Evolutionary conservation across 2,113 vertebrate genomes (phyloP).

Genomic region (Corydoras maculifer): DNA sequence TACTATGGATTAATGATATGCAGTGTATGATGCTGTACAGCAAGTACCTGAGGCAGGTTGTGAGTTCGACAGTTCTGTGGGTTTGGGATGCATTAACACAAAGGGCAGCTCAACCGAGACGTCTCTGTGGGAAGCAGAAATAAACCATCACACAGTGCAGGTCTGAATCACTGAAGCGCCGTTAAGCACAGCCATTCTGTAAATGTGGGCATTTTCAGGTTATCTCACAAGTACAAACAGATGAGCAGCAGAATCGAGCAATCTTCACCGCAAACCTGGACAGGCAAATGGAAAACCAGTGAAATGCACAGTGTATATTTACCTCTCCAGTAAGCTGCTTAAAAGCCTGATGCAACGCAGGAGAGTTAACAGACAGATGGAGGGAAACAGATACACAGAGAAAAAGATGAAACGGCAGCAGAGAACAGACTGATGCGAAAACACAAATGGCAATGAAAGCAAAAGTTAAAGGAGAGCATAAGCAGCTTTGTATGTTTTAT

Average conservation of each 20-base stretch:
- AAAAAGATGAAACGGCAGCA: slow-evolving; percentile 43
- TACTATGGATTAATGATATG: not conserved
- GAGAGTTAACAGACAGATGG: slow-evolving; percentile 39
- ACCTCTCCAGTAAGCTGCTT: slow-evolving; percentile 54
- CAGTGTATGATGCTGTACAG: not conserved
- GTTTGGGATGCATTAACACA: slow-evolving; percentile 87
- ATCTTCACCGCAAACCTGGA: slow-evolving; percentile 23
- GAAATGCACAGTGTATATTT: slow-evolving; percentile 45
- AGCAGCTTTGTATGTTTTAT: not conserved
- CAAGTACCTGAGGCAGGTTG: slow-evolving; percentile 66
- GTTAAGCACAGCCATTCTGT: slow-evolving; percentile 15
- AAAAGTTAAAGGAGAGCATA: slow-evolving; percentile 23
- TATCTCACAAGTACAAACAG: slow-evolving; percentile 22
- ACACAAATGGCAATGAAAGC: slow-evolving; percentile 13
- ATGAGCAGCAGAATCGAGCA: slow-evolving; percentile 22
- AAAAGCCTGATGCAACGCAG: slow-evolving; percentile 46
- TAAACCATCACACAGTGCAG: not conserved
- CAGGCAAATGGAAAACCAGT: slow-evolving; percentile 34
- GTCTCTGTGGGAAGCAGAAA: slow-evolving; percentile 60
- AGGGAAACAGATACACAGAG: slow-evolving; percentile 37
- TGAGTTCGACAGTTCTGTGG: slow-evolving; percentile 64
- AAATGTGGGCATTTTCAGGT: slow-evolving; percentile 1
- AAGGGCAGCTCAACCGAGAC: slow-evolving; percentile 86
- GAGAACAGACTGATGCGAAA: slow-evolving; percentile 39
- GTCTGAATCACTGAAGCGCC: not conserved